Conservation (phyloP, 2,113 vertebrate species). For the Probosciger aterrimus region DNA sequence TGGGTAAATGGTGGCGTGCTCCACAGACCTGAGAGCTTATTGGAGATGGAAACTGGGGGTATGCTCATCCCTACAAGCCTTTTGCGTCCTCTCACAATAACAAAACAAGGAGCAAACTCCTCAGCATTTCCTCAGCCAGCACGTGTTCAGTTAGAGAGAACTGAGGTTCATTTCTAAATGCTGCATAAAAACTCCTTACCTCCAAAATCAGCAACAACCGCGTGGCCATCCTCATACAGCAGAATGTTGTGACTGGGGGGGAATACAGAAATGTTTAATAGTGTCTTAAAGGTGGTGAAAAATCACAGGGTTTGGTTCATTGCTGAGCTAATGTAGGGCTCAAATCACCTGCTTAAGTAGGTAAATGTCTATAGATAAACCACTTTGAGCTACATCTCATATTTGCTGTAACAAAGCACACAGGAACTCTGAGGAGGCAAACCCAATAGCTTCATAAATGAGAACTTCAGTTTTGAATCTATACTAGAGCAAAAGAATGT, state of each 20-base stretch:
- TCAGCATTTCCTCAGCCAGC: background rate
- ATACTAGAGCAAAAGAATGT: background rate
- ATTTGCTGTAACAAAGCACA: background rate
- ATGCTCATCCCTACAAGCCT: background rate
- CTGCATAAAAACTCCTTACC: slow-evolving; percentile 68
- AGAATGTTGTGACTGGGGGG: slow-evolving; percentile 89
- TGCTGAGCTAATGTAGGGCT: background rate
- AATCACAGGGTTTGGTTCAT: background rate
- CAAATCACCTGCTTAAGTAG: background rate
- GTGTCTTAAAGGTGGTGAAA: background rate
- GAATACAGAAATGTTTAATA: background rate
- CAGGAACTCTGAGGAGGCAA: background rate
- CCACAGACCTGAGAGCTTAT: background rate
- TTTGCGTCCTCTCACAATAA: background rate
- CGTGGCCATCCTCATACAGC: slow-evolving; percentile 92
- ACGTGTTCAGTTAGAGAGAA: background rate
- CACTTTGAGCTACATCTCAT: background rate
- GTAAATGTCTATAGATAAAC: background rate
- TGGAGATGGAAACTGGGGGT: background rate
- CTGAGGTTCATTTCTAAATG: background rate
- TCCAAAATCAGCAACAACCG: slow-evolving; percentile 95
- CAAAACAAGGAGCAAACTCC: background rate
- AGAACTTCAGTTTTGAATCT: background rate
- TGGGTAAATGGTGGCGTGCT: background rate
- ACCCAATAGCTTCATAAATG: background rate